Base-by-base conservation (phyloP, 64 coral and sea anemone species). In the Cladopsammia gracilis region DNA sequence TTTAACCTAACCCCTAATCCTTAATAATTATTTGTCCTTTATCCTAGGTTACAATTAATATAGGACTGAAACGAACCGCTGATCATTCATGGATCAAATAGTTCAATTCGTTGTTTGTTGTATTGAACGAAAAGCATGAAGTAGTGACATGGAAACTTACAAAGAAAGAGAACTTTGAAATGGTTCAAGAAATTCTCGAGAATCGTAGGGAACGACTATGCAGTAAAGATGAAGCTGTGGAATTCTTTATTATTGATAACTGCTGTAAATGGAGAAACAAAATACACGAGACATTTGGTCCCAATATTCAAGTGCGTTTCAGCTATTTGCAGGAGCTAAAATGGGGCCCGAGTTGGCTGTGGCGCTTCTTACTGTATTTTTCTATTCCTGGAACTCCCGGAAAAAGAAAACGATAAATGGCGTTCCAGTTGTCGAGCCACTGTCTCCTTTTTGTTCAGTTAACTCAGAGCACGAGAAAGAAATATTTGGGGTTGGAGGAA, bases 31-130 rank as follows among this genome's bases (percentile, higher is more conserved):
- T 86, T n/a, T 23, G 61, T 62, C 15, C 6, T 89, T 43, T 76
- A 18, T 61, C 25, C 26, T 76, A 56, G 71, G 69, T 89, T 7
- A 62, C 87, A 6, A 4, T 89, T 19, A 89, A 89, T 58, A 89
- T 89, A 43, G 87, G 71, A 1, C 45, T 76, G 61, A 46, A 10
- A 45, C 25, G 87, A 76, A 62, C 56, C 34, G n/a, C 10, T 20
- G 87, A 89, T 76, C 46, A 64, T 47, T 11, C 52, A 6, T 89
- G 87, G 87, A 18, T 51, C 26, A 90, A 90, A 48, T 74, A 90
- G 75, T 78, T 66, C 54, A 90, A 90, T n/a, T 90, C 88, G 49
- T 49, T 90, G 6, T 90, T 90, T 13, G 71, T 90, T 62, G 59
- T 90, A 47, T 49, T 90, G 12, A 79, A 90, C 49, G 73, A 90